A percentile compares a stretch with the other conserved stretches of the same genome.
phyloP scores from a whole-genome alignment of 2,888 invertebrate genomes.

The Charanyca ferruginea region DNA sequence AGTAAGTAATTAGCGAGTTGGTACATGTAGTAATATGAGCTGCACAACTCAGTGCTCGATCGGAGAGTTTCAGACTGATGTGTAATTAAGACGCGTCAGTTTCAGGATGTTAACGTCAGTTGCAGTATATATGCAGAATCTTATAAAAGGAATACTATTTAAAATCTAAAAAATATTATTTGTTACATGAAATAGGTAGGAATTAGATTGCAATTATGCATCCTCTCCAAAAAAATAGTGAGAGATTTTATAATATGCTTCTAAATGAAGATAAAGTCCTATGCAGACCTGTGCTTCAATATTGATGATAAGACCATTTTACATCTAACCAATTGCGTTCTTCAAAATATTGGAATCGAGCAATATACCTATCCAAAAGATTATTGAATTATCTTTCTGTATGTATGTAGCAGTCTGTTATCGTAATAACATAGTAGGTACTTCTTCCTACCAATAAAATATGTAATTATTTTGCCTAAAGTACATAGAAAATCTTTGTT shows the following conservation, averaged over 20 bases:
- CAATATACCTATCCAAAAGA: background rate
- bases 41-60: slow-evolving; percentile 12
- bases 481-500: slow-evolving; percentile 11
- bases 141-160: background rate
- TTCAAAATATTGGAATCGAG: background rate
- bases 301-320: background rate
- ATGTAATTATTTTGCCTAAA: background rate
- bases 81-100: slow-evolving; percentile 35
- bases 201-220: too few relatives aligned
- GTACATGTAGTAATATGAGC: slow-evolving; percentile 8
- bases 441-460: background rate
- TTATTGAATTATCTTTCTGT: background rate
- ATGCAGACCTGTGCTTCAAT: background rate
- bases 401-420: background rate
- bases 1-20: slow-evolving; percentile 8
- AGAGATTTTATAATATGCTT: too few relatives aligned
- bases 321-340: background rate
- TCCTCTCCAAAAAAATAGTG: too few relatives aligned
- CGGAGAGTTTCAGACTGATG: slow-evolving; percentile 18
- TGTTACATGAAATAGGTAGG: too few relatives aligned
- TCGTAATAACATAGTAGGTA: background rate
- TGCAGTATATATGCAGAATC: background rate
- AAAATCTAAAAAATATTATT: too few relatives aligned
- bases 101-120: slow-evolving; percentile 5
- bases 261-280: too few relatives aligned